Percentiles rank a stretch among this genome's conserved stretches.
Conservation (phyloP, 2,113 vertebrate genomes). For the Cranoglanis bouderius region DNA sequence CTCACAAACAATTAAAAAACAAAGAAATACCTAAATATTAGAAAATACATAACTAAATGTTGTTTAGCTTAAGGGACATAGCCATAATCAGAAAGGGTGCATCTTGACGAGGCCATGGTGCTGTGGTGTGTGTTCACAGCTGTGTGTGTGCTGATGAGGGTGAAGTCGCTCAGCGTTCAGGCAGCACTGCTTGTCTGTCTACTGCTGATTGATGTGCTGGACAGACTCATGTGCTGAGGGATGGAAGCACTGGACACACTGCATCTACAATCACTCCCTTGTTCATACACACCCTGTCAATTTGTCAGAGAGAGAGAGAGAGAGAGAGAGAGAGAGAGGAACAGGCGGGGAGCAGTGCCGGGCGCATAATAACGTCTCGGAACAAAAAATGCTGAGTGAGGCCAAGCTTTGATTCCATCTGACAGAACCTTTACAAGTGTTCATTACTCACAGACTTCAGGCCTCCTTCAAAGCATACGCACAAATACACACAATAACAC, state of each 20-base stretch:
- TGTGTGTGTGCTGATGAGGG: not conserved
- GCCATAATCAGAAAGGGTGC: not conserved
- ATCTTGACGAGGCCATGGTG: no score
- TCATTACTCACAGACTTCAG: slow-evolving; percentile 83
- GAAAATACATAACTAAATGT: not conserved
- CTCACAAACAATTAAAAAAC: not conserved
- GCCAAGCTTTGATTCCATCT: slow-evolving; percentile 82
- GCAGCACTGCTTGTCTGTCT: not conserved
- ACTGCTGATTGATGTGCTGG: slow-evolving; percentile 42
- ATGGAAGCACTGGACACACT: slow-evolving; percentile 47
- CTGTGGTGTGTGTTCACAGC: not conserved
- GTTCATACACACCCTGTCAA: slow-evolving; percentile 74
- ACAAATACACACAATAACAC: slow-evolving; percentile 39
- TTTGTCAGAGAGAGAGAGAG: slow-evolving; percentile 75
- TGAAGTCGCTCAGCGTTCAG: not conserved
- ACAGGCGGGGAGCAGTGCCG: slow-evolving; percentile 61
- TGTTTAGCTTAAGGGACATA: not conserved
- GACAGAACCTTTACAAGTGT: slow-evolving; percentile 86
- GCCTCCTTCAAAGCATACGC: slow-evolving; percentile 67
- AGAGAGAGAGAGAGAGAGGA: slow-evolving; percentile 60
- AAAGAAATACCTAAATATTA: not conserved
- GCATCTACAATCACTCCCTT: slow-evolving; percentile 53
- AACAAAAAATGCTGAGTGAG: slow-evolving; percentile 83
- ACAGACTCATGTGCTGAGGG: slow-evolving; percentile 12
- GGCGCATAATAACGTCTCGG: slow-evolving; percentile 79